Evolutionary conservation across 2,888 invertebrate species (phyloP), one percentile per base, ranked within the genome.

Genomic region (Scaptomyza caliginosa): DNA sequence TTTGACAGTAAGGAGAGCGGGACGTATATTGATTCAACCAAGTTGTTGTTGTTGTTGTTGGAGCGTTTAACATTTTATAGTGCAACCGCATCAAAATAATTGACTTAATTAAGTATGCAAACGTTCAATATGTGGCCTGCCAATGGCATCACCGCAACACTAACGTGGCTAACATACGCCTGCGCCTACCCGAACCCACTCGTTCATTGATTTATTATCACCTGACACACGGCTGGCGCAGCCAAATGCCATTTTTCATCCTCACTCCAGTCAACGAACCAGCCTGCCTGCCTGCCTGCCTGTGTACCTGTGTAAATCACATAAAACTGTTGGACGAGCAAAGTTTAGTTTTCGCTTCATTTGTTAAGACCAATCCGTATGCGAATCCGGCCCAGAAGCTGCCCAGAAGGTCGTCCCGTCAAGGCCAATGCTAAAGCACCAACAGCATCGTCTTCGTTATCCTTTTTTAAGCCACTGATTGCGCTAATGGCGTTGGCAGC

Each of bases 91-190:
- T 77, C 68, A 62, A 71, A 83, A 86, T 81, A 81, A 86, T 81
- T 83, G 77, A 74, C 80, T 79, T 86, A 86, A 81, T 86, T 77
- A 83, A 77, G 71, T 83, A 74, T 74, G 67, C 74, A 71, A 74
- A 55, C 77, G 59, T 46, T 64, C 43, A 60, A 60, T 62, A 51
- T 70, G 71, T 32, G 75, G 57, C 23, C 57, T 49, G 42, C 43
- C 65, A 28, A 45, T 50, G 30, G 39, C 46, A 59, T 48, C 48
- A 42, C 16, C 23, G 36, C 38, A 28, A 39, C 45, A 28, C n/a
- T 32, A 23, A n/a, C 5, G 23, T 30, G 45, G 24, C 59, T 45
- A 17, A 16, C 39, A 30, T n/a, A 19, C n/a, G 21, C 30, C 4
- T 13, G 10, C 28, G n/a, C 11, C 48, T n/a, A 28, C 8, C 13